These are phyloP conservation scores for Brachionus asplanchnoidis DNA, from an alignment of 1,140 invertebrate species.

Conservation along the genomic window DNA sequence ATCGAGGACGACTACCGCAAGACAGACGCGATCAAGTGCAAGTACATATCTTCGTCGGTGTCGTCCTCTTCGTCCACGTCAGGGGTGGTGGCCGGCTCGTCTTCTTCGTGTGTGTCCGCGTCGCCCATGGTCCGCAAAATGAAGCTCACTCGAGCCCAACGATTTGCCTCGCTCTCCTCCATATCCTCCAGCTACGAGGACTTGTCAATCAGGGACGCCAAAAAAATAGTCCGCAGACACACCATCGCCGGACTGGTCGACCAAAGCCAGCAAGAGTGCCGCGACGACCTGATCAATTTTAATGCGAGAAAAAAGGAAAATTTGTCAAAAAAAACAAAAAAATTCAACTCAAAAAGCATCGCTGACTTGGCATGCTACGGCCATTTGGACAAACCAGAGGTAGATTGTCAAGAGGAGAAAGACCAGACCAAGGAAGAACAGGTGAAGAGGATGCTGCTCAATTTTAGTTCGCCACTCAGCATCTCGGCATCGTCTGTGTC, in stretches of 20 bases:
- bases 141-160: not conserved
- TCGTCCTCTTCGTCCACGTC: slow-evolving; percentile 1
- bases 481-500: slow-evolving; percentile 20
- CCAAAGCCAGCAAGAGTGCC: not conserved
- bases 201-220: not conserved
- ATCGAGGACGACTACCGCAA: slow-evolving; percentile 19
- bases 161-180: not conserved
- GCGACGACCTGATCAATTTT: not conserved
- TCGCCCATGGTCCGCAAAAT: not conserved
- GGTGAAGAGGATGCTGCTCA: not conserved
- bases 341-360: slow-evolving; percentile 16
- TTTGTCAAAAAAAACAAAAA: not conserved
- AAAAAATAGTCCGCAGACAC: slow-evolving; percentile 24
- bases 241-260: not conserved
- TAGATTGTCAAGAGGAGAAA: not conserved
- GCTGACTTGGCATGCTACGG: not conserved
- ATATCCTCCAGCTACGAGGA: not conserved
- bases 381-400: not conserved
- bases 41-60: not conserved
- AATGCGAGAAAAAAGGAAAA: not conserved
- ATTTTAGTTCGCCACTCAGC: slow-evolving; percentile 17
- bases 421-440: not conserved
- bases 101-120: slow-evolving; percentile 1
- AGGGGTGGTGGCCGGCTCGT: not conserved
- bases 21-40: not conserved